Percentiles rank a stretch among this genome's conserved stretches.
These are phyloP conservation scores for Dysidea cf. avara DNA, from an alignment of 37 sponge, comb jelly and placozoan species.

Conservation along the genomic window DNA sequence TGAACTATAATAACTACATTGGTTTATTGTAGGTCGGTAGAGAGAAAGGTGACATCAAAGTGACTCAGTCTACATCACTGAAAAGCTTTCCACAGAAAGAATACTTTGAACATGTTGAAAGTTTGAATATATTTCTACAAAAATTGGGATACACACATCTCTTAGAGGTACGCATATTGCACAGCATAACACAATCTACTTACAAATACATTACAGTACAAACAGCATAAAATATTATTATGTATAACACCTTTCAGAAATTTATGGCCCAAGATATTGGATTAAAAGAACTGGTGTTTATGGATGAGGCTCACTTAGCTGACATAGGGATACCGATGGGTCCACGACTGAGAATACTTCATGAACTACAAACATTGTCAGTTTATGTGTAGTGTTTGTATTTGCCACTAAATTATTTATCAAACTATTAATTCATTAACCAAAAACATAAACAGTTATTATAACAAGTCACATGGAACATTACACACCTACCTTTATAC, in stretches of 20 bases:
- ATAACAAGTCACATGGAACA: background rate
- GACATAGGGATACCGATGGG: slow-evolving; percentile 65
- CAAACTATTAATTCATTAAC: background rate
- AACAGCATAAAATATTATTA: too few relatives aligned
- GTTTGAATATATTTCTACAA: slow-evolving; percentile 38
- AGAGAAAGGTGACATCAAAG: slow-evolving; percentile 40
- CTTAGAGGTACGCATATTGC: slow-evolving; percentile 27
- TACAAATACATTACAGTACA: too few relatives aligned
- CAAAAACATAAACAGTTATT: background rate
- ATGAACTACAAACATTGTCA: background rate
- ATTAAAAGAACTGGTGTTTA: slow-evolving; percentile 35
- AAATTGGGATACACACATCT: slow-evolving; percentile 51
- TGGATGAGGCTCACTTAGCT: slow-evolving; percentile 42
- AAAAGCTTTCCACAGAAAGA: background rate
- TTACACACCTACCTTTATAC: too few relatives aligned
- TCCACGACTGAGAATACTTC: slow-evolving; percentile 38
- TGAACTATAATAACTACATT: too few relatives aligned
- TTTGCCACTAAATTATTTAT: background rate
- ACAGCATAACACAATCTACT: too few relatives aligned
- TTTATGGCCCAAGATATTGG: slow-evolving; percentile 33
- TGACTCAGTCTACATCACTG: background rate
- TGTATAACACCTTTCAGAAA: too few relatives aligned
- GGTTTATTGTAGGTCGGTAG: too few relatives aligned
- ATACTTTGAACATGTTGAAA: slow-evolving; percentile 11
- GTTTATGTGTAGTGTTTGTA: slow-evolving; percentile 10